These are phyloP conservation scores for Cyclargus thomasi DNA, from an alignment of 1,140 invertebrate genomes.

Conservation along the genomic window DNA sequence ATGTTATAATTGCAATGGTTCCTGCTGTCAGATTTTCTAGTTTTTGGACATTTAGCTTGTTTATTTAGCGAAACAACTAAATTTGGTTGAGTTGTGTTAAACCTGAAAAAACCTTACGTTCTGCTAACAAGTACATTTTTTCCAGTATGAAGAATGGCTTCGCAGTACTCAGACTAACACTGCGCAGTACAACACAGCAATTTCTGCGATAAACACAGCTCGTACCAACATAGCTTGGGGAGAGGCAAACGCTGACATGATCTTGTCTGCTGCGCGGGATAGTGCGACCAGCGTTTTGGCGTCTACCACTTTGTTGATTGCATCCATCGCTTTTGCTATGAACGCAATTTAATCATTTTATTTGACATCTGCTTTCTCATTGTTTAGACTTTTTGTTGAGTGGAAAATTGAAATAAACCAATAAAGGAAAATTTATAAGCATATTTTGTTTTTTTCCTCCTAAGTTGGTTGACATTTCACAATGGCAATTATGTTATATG, in stretches of 20 bases:
- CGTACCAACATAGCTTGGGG: slow-evolving; percentile 54
- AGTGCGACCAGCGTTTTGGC: slow-evolving; percentile 32
- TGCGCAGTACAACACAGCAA: slow-evolving; percentile 36
- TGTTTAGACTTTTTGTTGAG: not conserved
- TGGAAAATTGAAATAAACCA: not conserved
- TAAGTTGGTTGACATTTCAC: too few relatives aligned
- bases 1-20: too few relatives aligned
- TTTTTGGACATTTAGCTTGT: too few relatives aligned
- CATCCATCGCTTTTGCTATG: slow-evolving; percentile 32
- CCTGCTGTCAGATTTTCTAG: too few relatives aligned
- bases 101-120: not conserved
- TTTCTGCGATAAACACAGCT: slow-evolving; percentile 46
- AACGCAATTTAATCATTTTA: not conserved
- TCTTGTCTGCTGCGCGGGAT: slow-evolving; percentile 41
- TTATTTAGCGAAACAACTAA: too few relatives aligned
- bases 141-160: slow-evolving; percentile 57
- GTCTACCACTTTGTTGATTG: slow-evolving; percentile 36
- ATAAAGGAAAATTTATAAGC: not conserved
- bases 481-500: too few relatives aligned
- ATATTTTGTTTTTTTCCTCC: not conserved
- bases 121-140: slow-evolving; percentile 13
- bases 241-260: slow-evolving; percentile 39
- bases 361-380: not conserved
- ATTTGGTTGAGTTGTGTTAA: too few relatives aligned
- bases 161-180: slow-evolving; percentile 35